Evolutionary conservation across 2,888 invertebrate genomes (phyloP).

Genomic region (Harmothoe impar): DNA sequence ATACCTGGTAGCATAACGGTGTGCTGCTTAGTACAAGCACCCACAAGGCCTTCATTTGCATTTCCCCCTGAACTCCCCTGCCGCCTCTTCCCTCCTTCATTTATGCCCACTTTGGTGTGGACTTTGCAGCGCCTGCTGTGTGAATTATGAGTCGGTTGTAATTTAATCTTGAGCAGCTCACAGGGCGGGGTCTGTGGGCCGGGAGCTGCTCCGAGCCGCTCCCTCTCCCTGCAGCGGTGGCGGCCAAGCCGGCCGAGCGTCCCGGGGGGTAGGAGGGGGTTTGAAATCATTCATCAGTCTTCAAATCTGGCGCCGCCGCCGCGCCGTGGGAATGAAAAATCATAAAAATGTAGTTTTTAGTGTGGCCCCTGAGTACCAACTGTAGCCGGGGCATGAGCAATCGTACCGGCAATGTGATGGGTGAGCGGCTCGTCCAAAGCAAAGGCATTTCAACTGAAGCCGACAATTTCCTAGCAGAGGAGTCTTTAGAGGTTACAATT

Average conservation of each 20-base stretch:
- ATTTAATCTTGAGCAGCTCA: constrained; percentile 33
- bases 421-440: no score
- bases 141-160: constrained; percentile 39
- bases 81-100: neutral
- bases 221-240: neutral
- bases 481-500: no score
- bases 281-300: constrained; percentile 23
- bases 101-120: constrained; percentile 10
- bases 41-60: neutral
- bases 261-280: neutral
- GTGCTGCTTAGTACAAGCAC: neutral
- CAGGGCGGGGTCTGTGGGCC: neutral
- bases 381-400: no score
- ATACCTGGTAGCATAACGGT: no score
- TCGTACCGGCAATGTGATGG: no score
- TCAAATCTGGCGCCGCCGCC: constrained; percentile 12
- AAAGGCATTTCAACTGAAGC: no score
- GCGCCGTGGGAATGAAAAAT: constrained; percentile 19
- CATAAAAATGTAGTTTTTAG: neutral
- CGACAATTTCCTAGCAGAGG: no score
- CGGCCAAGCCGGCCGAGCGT: neutral
- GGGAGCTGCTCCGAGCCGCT: neutral
- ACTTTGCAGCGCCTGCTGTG: neutral
- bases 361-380: no score
- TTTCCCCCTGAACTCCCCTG: neutral